Evolutionary conservation across 2,888 invertebrate species (phyloP), one percentile per base, ranked within the genome.

Genomic region (Idaea biselata): DNA sequence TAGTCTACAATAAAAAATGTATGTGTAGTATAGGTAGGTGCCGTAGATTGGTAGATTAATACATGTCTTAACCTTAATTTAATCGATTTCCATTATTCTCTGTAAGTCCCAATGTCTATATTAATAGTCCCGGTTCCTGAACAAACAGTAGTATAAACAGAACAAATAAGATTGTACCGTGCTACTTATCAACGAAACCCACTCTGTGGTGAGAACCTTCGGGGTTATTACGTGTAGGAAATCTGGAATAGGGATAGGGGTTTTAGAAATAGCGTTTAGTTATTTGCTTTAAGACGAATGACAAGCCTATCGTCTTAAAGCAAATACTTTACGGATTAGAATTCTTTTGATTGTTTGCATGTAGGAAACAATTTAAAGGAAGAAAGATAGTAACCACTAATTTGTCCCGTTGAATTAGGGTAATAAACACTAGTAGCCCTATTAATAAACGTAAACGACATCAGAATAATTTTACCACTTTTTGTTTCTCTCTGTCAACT

Each of bases 161-260:
- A 87, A 89, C 89, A 86, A 89, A 90, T 87, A 88, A 87, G 83
- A 82, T 72, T 69, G 67, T 72, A 69, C 71, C 73, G 68, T 71
- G 73, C 84, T 81, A 89, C 89, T 88, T 89, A 89, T 88, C 88
- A 87, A 73, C 44, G 44, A 1, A 44, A 11, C 76, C 72, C 71
- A 68, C 69, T 65, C 68, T 68, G 67, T 69, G 63, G 68, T 68
- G 72, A 73, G 78, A 76, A 73, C 62, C 63, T 67, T 71, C 59
- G 17, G 18, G 25, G 6, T 6, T 65, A 76, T 80, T 83, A 80
- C 81, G 80, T 85, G 61, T 80, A 16, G n/a, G 0, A 25, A 25
- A 3, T 25, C 25, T 25, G 7, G 65, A 72, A 18, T 65, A 61
- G 16, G 68, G 59, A 59, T 53, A 63, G 31, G 25, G 59, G 44